phyloP scores from a whole-genome alignment of 2,113 vertebrate genomes.

The Nansenia antarctica region DNA sequence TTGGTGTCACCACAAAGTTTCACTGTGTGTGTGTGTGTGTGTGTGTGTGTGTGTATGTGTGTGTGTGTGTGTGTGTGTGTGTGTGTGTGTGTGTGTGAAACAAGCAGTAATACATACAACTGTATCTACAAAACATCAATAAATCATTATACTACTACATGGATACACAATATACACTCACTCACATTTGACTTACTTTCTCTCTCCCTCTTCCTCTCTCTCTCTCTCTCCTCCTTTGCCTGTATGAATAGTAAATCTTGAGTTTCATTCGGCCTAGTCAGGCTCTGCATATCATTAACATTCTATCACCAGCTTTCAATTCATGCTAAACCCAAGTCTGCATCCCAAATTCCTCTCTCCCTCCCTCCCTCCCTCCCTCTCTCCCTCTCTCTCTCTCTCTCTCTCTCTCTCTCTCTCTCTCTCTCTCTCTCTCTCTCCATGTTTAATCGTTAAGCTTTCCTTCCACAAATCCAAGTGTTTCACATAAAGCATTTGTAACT shows the following conservation, averaged over 20 bases:
- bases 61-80: not conserved
- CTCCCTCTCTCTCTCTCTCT: not conserved
- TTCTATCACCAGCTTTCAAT: constrained; percentile 24
- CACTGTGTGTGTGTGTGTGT: not conserved
- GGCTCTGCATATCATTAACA: constrained; percentile 64
- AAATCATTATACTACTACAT: too few species aligned
- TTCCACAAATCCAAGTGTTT: not conserved
- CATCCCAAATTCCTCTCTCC: not conserved
- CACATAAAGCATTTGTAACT: constrained; percentile 6
- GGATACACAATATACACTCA: too few species aligned
- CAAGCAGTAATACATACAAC: too few species aligned
- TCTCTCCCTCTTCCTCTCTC: not conserved
- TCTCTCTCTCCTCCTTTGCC: constrained; percentile 28
- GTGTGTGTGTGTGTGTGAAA: not conserved
- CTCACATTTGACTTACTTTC: not conserved
- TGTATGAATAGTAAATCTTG: constrained; percentile 33
- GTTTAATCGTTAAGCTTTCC: constrained; percentile 26
- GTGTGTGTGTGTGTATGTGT: not conserved
- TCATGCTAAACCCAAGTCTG: constrained; percentile 7
- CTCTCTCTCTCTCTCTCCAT: not conserved
- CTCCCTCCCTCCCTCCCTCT: constrained; percentile 6
- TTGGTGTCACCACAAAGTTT: not conserved
- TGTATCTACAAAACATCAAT: too few species aligned
- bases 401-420: not conserved
- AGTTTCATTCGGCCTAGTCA: constrained; percentile 47